Conservation (phyloP, 2,113 vertebrate species). For the Panurus biarmicus region DNA sequence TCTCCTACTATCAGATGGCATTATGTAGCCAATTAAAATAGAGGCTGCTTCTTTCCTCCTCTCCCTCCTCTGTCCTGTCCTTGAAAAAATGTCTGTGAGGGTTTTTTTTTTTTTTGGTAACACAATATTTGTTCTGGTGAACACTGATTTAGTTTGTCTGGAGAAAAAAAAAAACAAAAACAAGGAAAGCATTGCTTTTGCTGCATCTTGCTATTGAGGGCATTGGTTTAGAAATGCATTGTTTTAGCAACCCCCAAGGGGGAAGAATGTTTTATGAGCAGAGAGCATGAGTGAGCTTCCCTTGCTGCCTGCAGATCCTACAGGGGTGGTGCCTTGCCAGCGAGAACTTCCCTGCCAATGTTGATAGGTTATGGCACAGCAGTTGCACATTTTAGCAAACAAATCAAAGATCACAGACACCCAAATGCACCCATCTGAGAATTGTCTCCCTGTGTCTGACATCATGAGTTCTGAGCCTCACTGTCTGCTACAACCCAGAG, state of each 20-base stretch:
- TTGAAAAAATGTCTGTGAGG: background rate
- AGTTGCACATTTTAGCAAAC: background rate
- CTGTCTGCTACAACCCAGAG: background rate
- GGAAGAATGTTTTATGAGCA: background rate
- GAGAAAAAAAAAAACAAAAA: accelerated
- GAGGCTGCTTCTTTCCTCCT: background rate
- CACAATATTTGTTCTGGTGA: background rate
- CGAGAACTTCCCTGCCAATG: background rate
- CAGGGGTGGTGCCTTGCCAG: background rate
- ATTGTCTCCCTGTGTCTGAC: background rate
- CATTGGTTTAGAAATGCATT: background rate
- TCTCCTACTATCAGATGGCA: background rate
- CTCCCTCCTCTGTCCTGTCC: background rate
- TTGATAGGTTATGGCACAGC: background rate
- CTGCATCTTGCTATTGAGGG: background rate
- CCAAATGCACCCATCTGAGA: background rate
- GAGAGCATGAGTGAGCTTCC: background rate
- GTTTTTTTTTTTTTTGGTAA: background rate
- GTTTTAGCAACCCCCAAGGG: background rate
- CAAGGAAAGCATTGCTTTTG: background rate
- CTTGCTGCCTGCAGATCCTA: background rate
- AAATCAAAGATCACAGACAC: background rate
- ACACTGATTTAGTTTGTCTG: background rate
- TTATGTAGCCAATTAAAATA: background rate
- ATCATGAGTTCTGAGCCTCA: background rate